A percentile compares a stretch with the other conserved stretches of the same genome.
Conservation (phyloP, 2,113 vertebrate genomes). For the Bubo blakistoni region DNA sequence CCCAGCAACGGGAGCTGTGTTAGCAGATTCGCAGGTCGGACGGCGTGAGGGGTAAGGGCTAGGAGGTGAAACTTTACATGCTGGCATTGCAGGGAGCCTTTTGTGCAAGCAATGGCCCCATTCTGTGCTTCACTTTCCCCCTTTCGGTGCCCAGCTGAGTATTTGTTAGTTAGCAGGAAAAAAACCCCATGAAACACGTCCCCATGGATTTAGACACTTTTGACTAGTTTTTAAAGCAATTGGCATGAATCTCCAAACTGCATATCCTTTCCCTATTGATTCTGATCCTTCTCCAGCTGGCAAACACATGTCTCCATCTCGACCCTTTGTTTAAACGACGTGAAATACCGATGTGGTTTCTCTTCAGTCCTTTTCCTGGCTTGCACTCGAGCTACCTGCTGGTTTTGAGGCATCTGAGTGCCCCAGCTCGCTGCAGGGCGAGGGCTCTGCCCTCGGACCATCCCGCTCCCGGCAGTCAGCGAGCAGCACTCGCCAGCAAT, state of each 20-base stretch:
- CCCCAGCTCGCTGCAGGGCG: background rate
- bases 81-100: background rate
- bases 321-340: background rate
- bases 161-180: background rate
- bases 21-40: background rate
- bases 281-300: slow-evolving; percentile 6
- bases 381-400: background rate
- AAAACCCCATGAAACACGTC: fast-evolving
- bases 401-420: background rate
- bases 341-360: background rate
- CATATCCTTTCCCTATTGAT: background rate
- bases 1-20: background rate
- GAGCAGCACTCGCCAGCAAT: background rate
- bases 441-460: background rate
- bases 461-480: fast-evolving
- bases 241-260: background rate
- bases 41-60: background rate
- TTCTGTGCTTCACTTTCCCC: background rate
- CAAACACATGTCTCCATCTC: background rate
- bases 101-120: background rate
- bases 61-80: background rate
- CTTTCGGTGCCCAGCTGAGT: background rate
- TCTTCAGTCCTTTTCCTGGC: background rate
- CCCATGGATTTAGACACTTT: background rate
- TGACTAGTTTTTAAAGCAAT: background rate